A percentile compares a stretch with the other conserved stretches of the same genome.
Conservation (phyloP, 2,797 vertebrate genomes). For the Liparis tanakae region DNA sequence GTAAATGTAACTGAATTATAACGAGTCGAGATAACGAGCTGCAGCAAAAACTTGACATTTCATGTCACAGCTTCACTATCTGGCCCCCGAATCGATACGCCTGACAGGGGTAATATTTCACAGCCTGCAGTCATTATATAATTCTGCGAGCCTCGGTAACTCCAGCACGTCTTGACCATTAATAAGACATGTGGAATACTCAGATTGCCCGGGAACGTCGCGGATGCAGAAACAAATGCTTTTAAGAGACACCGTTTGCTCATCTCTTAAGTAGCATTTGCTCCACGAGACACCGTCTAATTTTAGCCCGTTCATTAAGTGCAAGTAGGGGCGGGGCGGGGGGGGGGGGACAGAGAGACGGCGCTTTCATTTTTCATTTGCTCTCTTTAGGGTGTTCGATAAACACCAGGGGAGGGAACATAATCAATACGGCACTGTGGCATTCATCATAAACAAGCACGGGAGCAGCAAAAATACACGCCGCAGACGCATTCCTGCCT, state of each 20-base stretch:
- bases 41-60: conserved; percentile 61
- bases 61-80: conserved; percentile 47
- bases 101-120: conserved; percentile 54
- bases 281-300: conserved; percentile 69
- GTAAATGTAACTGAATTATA: conserved; percentile 43
- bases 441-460: conserved; percentile 80
- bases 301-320: conserved; percentile 79
- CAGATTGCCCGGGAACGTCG: conserved; percentile 48
- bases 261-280: conserved; percentile 54
- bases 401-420: conserved; percentile 73
- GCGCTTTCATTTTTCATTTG: conserved; percentile 83
- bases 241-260: conserved; percentile 57
- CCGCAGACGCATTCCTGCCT: conserved; percentile 51
- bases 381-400: conserved; percentile 76
- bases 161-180: conserved; percentile 54
- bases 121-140: conserved; percentile 36
- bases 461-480: conserved; percentile 49
- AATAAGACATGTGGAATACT: conserved; percentile 59
- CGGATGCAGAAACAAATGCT: conserved; percentile 71
- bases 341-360: conserved; percentile 61
- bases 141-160: conserved; percentile 55
- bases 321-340: conserved; percentile 43
- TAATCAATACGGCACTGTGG: conserved; percentile 81
- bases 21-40: conserved; percentile 36
- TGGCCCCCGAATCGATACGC: conserved; percentile 51